Evolutionary conservation across 1,140 invertebrate species (phyloP), one percentile per base, ranked within the genome.

Genomic region (Pectinophora gossypiella): DNA sequence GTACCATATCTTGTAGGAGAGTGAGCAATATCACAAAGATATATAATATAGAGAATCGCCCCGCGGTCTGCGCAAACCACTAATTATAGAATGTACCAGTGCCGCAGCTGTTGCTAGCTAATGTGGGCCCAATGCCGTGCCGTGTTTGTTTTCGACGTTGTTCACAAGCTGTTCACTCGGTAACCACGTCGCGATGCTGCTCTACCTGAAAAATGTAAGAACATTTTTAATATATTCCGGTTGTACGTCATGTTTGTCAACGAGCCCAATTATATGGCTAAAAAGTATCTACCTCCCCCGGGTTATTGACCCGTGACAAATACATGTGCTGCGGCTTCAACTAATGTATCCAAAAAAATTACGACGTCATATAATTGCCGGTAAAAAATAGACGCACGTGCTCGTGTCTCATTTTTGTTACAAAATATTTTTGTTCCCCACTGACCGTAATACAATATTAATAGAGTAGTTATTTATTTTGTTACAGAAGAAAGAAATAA

Each of bases 371-470:
- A 10, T 23, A 32, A 3, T 32, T 32, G 27, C 9, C 27, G n/a
- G n/a, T n/a, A n/a, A n/a, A n/a, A n/a, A n/a, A n/a, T n/a, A n/a
- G n/a, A n/a, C n/a, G n/a, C n/a, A n/a, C n/a, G n/a, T 32, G n/a
- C 27, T n/a, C 7, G n/a, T 1, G 9, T 32, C 27, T 2, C n/a
- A 32, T 32, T 2, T 32, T 32, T 3, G 27, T 32, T 12, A 32
- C 27, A 32, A n/a, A n/a, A n/a, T n/a, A 54, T 64, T 64, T 68
- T 64, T 60, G 53, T 56, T 51, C 51, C 56, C 32, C 43, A 45
- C 56, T 68, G 64, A 64, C 72, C 72, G 68, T 67, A 57, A 67
- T 66, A 58, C 55, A 36, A 54, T 52, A 53, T 62, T 61, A 63
- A 65, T 58, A 54, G 58, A 43, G 35, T 54, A 43, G 40, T n/a